These are phyloP conservation scores for Dynastes grantii DNA, from an alignment of 2,888 invertebrate genomes.

Conservation along the genomic window DNA sequence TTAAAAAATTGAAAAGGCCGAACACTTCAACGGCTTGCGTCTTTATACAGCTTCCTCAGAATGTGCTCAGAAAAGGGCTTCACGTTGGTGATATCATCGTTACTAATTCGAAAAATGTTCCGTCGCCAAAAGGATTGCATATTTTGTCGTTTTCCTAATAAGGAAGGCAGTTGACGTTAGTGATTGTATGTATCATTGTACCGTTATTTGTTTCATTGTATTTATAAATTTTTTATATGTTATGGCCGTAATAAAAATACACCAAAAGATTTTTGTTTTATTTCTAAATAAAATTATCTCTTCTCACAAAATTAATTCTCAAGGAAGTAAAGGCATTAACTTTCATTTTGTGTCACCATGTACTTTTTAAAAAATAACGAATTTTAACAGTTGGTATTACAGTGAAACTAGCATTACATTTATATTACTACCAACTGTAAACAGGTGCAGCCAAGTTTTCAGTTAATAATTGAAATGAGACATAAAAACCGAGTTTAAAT, in stretches of 20 bases:
- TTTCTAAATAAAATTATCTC: neutral
- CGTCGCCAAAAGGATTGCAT: slow-evolving; percentile 61
- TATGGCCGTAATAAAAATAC: too few species aligned
- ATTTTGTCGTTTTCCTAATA: slow-evolving; percentile 55
- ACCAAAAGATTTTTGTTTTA: neutral
- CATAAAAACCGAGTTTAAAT: too few species aligned
- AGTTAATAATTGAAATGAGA: too few species aligned
- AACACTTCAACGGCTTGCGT: slow-evolving; percentile 65
- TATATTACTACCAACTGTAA: too few species aligned
- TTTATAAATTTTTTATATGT: neutral
- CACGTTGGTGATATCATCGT: slow-evolving; percentile 64
- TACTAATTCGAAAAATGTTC: slow-evolving; percentile 57
- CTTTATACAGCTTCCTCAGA: slow-evolving; percentile 65
- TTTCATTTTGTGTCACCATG: too few species aligned
- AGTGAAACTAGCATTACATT: too few species aligned
- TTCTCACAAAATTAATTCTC: too few species aligned
- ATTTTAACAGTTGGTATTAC: too few species aligned
- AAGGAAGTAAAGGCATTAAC: too few species aligned
- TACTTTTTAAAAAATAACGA: too few species aligned
- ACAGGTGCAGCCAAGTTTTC: too few species aligned
- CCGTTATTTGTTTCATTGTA: neutral
- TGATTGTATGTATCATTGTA: neutral
- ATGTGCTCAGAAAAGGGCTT: slow-evolving; percentile 62
- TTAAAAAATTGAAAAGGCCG: slow-evolving; percentile 61
- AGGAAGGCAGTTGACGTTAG: neutral